phyloP scores from a whole-genome alignment of 2,113 vertebrate genomes.

The Prionailurus viverrinus region DNA sequence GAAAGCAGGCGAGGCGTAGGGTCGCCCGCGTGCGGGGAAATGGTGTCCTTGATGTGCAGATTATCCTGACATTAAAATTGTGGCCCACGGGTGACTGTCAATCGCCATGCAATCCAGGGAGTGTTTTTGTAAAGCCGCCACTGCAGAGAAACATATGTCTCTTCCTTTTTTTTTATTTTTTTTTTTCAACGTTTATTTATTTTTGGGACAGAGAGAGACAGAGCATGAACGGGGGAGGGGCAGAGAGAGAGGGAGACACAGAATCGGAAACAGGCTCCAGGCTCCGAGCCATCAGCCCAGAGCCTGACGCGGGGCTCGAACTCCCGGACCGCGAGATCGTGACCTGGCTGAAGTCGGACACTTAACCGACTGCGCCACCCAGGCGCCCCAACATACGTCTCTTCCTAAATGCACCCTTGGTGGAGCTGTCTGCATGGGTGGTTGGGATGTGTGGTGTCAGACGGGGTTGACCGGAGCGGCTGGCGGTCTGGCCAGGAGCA shows the following conservation, averaged over 20 bases:
- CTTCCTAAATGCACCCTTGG: not conserved
- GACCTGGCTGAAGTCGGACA: no score
- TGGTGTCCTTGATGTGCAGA: not conserved
- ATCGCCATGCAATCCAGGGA: not conserved
- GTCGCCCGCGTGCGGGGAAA: accelerated
- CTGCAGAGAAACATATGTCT: not conserved
- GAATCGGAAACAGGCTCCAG: no score
- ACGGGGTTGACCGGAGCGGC: no score
- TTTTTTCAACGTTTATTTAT: no score
- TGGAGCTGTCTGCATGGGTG: not conserved
- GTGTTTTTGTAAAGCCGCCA: not conserved
- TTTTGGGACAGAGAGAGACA: no score
- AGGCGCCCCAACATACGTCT: not conserved
- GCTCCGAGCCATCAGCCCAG: no score
- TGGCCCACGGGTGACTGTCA: not conserved
- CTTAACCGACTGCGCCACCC: no score
- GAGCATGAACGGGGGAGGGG: no score
- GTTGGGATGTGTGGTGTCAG: not conserved
- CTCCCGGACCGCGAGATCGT: no score
- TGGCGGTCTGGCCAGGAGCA: not conserved
- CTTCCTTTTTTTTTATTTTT: not conserved
- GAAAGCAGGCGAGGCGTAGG: not conserved
- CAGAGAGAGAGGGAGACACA: no score
- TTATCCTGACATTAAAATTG: not conserved
- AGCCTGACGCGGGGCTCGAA: no score